Base-by-base conservation (phyloP, 2,113 vertebrate genomes). In the Toxotes jaculatrix region DNA sequence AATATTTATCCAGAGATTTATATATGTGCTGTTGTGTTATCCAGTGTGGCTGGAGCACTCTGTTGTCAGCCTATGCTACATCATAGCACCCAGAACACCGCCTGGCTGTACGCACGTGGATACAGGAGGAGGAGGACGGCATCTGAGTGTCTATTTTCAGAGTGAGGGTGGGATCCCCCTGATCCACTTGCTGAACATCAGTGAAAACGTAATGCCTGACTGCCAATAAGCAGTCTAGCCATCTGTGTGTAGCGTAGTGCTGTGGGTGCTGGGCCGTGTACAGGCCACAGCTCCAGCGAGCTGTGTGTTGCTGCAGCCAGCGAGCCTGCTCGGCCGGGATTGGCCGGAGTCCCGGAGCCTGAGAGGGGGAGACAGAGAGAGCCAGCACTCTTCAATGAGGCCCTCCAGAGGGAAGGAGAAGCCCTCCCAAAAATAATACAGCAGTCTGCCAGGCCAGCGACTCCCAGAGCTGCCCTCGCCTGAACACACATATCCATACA, bases 401-500 rank as follows among this genome's bases (percentile, higher is more conserved):
- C 93, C 92, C 93, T 94, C 93, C 87, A 85, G 87, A 92, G 93
- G 93, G 92, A 94, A 93, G 81, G 76, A 91, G 84, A 86, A 90
- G 90, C 83, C 87, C 91, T 94, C 93, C 92, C 91, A 94, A 93
- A 94, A 95, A 94, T 94, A 95, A 94, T 93, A 94, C 84, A 85
- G 85, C 81, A 85, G 82, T 70, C 88, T 87, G 91, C 87, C 89
- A 87, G 84, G 74, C 74, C 66, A 85, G 74, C 38, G 59, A 79
- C 84, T 92, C 70, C 61, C 82, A 88, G 61, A 80, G 86, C 70
- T 63, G 74, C 69, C 38, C 59, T 69, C n/a, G 56, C 32, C 43
- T 68, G 19, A 71, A 82, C 40, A 57, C 80, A 79, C 60, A 36
- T 27, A 71, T 27, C 38, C 47, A 68, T 8, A 19, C 27, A 21